Conservation (phyloP, 2,888 invertebrate species). For the Hypercompe scribonia region DNA sequence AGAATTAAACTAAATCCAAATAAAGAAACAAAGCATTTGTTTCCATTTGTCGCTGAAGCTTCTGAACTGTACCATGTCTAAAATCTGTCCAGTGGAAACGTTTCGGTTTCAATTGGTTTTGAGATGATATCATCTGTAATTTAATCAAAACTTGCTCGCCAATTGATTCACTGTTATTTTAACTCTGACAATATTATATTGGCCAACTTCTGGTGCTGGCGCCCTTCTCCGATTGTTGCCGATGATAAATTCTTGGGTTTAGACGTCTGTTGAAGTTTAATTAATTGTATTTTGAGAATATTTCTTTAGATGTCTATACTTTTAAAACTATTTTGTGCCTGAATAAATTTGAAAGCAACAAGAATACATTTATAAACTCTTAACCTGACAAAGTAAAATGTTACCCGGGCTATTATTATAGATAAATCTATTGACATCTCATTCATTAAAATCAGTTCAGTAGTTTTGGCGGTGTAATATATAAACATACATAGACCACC, state of each 20-base stretch:
- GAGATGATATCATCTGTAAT: constrained; percentile 53
- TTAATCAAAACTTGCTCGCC: constrained; percentile 54
- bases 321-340: not conserved
- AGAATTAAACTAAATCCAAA: not conserved
- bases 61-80: fast-evolving
- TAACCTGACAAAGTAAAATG: too few species aligned
- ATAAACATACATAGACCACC: too few species aligned
- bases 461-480: too few species aligned
- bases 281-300: not conserved
- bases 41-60: constrained; percentile 1
- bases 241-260: constrained; percentile 8
- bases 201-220: constrained; percentile 12
- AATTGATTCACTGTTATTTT: constrained; percentile 51
- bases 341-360: too few species aligned
- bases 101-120: constrained; percentile 47
- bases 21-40: not conserved
- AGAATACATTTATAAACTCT: too few species aligned
- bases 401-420: too few species aligned
- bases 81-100: constrained; percentile 22
- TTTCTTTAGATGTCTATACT: not conserved
- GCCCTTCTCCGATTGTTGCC: constrained; percentile 19
- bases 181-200: constrained; percentile 42
- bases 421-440: too few species aligned
- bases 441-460: too few species aligned
- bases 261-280: not conserved